Evolutionary conservation across 2,797 vertebrate species (phyloP), one percentile per base, ranked within the genome.

Genomic region (Labeo calbasu): DNA sequence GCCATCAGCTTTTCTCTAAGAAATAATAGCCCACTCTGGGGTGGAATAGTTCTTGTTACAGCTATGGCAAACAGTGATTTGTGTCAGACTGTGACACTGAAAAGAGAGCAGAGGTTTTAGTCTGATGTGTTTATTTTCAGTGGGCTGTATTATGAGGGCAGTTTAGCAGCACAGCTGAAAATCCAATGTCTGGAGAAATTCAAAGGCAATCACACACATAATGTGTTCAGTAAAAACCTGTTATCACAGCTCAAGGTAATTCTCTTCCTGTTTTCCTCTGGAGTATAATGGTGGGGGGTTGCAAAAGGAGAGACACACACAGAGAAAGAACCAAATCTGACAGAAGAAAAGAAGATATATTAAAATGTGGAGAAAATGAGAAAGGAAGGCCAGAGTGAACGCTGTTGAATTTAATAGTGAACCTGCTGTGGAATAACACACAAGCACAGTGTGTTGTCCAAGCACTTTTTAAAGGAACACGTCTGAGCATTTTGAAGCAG

Each of bases 221-320:
- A 91, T 93, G 76, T 89, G 91, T 85, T 89, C 88, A 92, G 86
- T 90, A 90, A 89, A 93, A 92, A 91, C 90, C 85, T 89, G 89
- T 87, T 91, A 91, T 86, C 91, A 90, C 90, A 89, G 92, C 92
- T 88, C 89, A 90, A 92, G 92, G 90, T 94, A 95, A 95, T 94
- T 94, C 91, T 90, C 89, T 95, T 95, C 90, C 93, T 94, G 91
- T 93, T 93, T 94, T 90, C 93, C 87, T 86, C 90, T 92, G 92
- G 85, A 92, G 88, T 91, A 90, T 65, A 86, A 88, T 78, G 40
- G 86, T 77, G 70, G 51, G 81, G 25, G 79, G 69, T 25, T 46
- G 76, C 76, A 17, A 59, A 59, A 59, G 40, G 61, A 78, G 69
- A 61, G 28, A 90, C 89, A 57, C 50, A 77, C 55, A 70, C 75